Percentiles rank a stretch among this genome's conserved stretches.
phyloP scores from a whole-genome alignment of 2,113 vertebrate species.

The Henicopernis longicauda region DNA sequence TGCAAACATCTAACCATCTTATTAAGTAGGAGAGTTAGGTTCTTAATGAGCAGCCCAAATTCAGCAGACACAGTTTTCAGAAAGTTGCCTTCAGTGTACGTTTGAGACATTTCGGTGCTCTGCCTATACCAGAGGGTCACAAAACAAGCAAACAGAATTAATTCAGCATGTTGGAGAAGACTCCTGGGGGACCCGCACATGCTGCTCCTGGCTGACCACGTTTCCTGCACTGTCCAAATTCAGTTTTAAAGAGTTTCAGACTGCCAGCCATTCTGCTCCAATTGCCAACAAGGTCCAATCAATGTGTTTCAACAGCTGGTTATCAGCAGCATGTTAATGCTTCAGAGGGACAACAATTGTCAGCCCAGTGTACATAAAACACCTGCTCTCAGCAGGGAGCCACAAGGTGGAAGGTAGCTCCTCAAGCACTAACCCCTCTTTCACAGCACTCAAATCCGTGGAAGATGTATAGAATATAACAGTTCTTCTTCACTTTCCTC shows the following conservation, averaged over 20 bases:
- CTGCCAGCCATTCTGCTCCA: conserved; percentile 2
- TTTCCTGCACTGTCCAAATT: neutral
- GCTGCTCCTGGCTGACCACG: conserved; percentile 5
- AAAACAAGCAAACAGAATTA: neutral
- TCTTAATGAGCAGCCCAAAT: neutral
- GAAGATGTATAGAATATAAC: neutral
- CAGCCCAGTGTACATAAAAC: conserved; percentile 20
- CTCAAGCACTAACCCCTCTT: neutral
- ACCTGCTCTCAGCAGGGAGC: conserved; percentile 48
- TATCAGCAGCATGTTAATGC: conserved; percentile 36
- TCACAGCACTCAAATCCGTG: neutral
- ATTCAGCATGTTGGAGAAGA: neutral
- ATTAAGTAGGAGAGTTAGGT: neutral
- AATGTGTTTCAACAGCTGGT: conserved; percentile 1
- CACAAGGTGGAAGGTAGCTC: neutral
- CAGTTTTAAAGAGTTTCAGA: neutral
- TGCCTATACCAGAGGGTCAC: neutral
- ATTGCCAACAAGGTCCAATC: neutral
- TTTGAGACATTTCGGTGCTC: neutral
- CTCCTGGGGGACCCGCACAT: neutral
- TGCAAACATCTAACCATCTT: neutral
- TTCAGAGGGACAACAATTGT: conserved; percentile 15
- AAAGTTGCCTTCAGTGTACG: neutral
- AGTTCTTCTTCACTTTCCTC: neutral
- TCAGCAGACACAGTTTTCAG: neutral